Conservation (phyloP, 1,140 invertebrate species). For the Heliconius nattereri region DNA sequence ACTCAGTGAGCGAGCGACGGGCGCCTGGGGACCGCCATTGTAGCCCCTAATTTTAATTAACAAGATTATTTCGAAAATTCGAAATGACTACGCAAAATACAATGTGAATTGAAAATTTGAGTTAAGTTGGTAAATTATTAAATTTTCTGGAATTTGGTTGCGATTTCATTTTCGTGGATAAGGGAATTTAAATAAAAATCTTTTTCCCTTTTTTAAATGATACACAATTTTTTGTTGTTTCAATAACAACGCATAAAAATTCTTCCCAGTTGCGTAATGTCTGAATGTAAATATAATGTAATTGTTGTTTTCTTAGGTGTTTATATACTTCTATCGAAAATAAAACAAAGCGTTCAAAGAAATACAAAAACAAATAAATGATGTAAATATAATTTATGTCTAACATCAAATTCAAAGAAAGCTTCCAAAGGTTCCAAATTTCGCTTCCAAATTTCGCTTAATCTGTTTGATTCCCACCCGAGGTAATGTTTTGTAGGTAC, state of each 20-base stretch:
- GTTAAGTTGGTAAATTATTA: neutral
- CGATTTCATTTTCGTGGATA: neutral
- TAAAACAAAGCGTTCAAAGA: neutral
- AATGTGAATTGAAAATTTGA: neutral
- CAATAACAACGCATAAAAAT: too few species aligned
- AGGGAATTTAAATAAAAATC: too few species aligned
- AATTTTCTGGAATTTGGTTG: neutral
- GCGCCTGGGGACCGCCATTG: constrained; percentile 7
- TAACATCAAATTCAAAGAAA: neutral
- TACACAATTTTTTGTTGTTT: too few species aligned
- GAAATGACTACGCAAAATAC: neutral
- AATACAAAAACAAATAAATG: neutral
- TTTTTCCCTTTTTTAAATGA: too few species aligned
- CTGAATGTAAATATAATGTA: too few species aligned
- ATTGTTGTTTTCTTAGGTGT: neutral
- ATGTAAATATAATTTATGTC: neutral
- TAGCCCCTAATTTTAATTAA: constrained; percentile 10
- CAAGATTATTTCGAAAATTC: constrained; percentile 10
- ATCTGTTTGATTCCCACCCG: too few species aligned
- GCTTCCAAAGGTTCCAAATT: neutral
- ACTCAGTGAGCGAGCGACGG: constrained; percentile 5
- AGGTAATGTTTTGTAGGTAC: too few species aligned
- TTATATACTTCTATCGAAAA: neutral
- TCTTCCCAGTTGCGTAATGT: too few species aligned
- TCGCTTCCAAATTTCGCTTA: too few species aligned